Percentiles rank a stretch among this genome's conserved stretches.
These are phyloP conservation scores for Bembecia ichneumoniformis DNA, from an alignment of 2,888 invertebrate species.

Conservation along the genomic window DNA sequence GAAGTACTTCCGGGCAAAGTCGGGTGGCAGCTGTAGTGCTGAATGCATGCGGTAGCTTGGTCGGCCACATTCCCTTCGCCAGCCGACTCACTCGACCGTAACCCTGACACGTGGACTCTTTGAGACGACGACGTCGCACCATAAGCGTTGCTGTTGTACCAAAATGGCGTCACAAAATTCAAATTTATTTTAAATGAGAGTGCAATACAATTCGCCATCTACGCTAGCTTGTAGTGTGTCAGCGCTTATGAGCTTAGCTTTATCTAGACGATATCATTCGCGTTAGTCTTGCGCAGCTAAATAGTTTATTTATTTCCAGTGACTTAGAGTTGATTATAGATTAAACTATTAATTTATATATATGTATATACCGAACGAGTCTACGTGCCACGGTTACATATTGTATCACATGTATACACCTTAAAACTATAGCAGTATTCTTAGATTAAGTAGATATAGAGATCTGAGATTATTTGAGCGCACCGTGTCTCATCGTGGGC, in stretches of 20 bases:
- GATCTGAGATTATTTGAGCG: conserved; percentile 49
- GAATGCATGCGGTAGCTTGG: conserved; percentile 64
- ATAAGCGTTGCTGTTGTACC: too few relatives aligned
- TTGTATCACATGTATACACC: conserved; percentile 59
- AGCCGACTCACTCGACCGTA: conserved; percentile 41
- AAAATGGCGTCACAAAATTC: too few relatives aligned
- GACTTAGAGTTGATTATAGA: background rate
- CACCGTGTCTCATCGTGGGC: conserved; percentile 17
- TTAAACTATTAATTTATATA: background rate
- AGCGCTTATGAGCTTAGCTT: too few relatives aligned
- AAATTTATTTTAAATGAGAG: too few relatives aligned
- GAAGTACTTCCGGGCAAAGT: conserved; percentile 24
- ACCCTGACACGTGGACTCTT: conserved; percentile 33
- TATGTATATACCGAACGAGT: background rate
- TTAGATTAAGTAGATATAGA: conserved; percentile 64
- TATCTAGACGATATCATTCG: too few relatives aligned
- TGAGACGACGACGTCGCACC: conserved; percentile 16
- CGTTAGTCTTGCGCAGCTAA: too few relatives aligned
- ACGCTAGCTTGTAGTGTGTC: too few relatives aligned
- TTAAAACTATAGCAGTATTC: conserved; percentile 62
- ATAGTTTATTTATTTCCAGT: background rate
- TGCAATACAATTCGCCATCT: too few relatives aligned
- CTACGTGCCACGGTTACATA: conserved; percentile 48
- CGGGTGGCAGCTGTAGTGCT: conserved; percentile 42
- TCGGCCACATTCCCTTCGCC: conserved; percentile 41